Evolutionary conservation across 2,113 vertebrate species (phyloP), one percentile per base, ranked within the genome.

Genomic region (Saccopteryx leptura): DNA sequence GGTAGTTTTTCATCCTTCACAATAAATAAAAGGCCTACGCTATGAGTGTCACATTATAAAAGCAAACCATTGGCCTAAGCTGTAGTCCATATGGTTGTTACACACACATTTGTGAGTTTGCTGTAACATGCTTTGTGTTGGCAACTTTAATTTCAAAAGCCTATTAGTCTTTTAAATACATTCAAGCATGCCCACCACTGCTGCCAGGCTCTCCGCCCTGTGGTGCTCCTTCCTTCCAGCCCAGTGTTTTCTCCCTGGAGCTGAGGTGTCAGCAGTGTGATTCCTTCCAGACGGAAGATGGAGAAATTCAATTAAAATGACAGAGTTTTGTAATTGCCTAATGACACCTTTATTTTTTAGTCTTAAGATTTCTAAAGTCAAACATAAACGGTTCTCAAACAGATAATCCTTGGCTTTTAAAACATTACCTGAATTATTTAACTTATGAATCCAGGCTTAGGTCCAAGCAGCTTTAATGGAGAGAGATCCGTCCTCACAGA

Each of bases 101-200:
- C 7, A 93, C 48, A 78, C 66, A 87, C 2, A 39, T 69, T 65
- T 80, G 24, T 78, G 94, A 76, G 31, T 60, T 80, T 86, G 90
- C 81, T 91, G 87, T 89, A 72, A 48, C 1, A 15, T 7, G 80
- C 76, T 88, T 93, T 96, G 84, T 91, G 5, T 61, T 83, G 93
- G 76, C 82, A 58, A 95, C 97, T 97, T 98, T 96, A 68, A 97
- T 97, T 96, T 97, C 95, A 96, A 89, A 92, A 94, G 96, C 63
- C 92, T 28, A 6, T 94, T 98, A 92, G 98, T 97, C 97, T 97
- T 93, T 97, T 98, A 85, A 97, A 96, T 56, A 97, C 94, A 94
- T 98, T 94, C 94, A 97, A 97, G 97, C 96, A 89, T 91, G 93
- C 94, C 97, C 95, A 93, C 15, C 17, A 17, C 96, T 95, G 89